These are phyloP conservation scores for Scelioninae gen. 2 DNA, from an alignment of 2,888 invertebrate species.

Conservation along the genomic window DNA sequence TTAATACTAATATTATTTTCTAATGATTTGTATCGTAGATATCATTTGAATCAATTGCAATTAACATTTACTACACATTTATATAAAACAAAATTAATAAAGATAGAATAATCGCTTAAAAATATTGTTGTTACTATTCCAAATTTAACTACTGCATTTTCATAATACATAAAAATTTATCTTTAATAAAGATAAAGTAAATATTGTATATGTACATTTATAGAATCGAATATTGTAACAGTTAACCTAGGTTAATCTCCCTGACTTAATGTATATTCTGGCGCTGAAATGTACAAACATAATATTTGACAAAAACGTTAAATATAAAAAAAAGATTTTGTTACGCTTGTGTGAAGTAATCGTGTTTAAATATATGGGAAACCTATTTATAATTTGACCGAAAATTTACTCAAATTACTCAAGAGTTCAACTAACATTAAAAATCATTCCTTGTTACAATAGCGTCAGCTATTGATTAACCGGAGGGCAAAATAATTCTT, in stretches of 20 bases:
- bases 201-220: conserved; percentile 13
- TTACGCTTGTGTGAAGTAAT: conserved; percentile 1
- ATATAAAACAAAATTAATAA: no score
- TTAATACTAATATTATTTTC: no score
- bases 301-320: conserved; percentile 35
- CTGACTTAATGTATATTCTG: conserved; percentile 5
- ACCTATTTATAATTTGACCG: not conserved
- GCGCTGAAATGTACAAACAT: conserved; percentile 9
- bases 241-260: conserved; percentile 23
- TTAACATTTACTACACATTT: no score
- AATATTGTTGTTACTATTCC: no score
- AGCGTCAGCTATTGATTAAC: conserved; percentile 36
- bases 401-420: conserved; percentile 15
- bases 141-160: no score
- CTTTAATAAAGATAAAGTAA: conserved; percentile 25
- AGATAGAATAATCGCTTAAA: no score
- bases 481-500: conserved; percentile 3
- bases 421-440: not conserved
- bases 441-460: not conserved
- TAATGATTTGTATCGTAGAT: no score
- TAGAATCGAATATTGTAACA: conserved; percentile 15
- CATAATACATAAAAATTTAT: no score
- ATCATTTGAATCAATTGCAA: no score
- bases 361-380: not conserved
- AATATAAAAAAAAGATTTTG: conserved; percentile 33